phyloP scores from a whole-genome alignment of 2,113 vertebrate species.

The Phoenicopterus ruber region DNA sequence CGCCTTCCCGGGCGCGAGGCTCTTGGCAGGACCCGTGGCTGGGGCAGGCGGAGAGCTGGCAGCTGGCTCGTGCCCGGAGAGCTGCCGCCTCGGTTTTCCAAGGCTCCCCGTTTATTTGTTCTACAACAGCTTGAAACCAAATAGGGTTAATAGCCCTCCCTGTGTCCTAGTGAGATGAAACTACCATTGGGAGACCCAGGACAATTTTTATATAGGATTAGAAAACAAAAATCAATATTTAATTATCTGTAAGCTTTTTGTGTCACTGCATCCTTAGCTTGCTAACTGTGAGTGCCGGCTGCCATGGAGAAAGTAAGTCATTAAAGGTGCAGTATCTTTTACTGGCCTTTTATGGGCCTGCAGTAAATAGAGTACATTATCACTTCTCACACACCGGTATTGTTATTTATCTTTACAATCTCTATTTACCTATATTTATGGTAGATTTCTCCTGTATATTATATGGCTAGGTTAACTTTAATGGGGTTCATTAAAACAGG shows the following conservation, averaged over 20 bases:
- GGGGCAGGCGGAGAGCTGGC: background rate
- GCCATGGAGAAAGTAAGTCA: slow-evolving; percentile 84
- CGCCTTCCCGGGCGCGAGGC: background rate
- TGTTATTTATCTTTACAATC: slow-evolving; percentile 81
- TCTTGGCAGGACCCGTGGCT: background rate
- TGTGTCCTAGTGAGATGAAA: slow-evolving; percentile 89
- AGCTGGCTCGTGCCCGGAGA: background rate
- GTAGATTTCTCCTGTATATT: slow-evolving; percentile 66
- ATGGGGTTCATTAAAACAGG: slow-evolving; percentile 69
- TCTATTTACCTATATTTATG: slow-evolving; percentile 82
- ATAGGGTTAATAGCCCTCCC: slow-evolving; percentile 85
- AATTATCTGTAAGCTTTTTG: slow-evolving; percentile 99
- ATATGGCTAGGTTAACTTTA: slow-evolving; percentile 71
- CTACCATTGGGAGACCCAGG: slow-evolving; percentile 97
- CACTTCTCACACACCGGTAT: slow-evolving; percentile 60
- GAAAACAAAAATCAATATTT: slow-evolving; percentile 99
- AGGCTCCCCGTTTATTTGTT: slow-evolving; percentile 50
- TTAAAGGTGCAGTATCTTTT: slow-evolving; percentile 80
- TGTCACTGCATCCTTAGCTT: slow-evolving; percentile 98
- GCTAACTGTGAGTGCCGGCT: slow-evolving; percentile 82
- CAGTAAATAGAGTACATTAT: slow-evolving; percentile 81
- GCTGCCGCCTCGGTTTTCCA: background rate
- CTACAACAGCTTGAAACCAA: slow-evolving; percentile 67
- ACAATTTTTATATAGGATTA: slow-evolving; percentile 99
- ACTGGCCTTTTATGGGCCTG: slow-evolving; percentile 68